Conservation (phyloP, 2,113 vertebrate genomes). For the Oncorhynchus mykiss region DNA sequence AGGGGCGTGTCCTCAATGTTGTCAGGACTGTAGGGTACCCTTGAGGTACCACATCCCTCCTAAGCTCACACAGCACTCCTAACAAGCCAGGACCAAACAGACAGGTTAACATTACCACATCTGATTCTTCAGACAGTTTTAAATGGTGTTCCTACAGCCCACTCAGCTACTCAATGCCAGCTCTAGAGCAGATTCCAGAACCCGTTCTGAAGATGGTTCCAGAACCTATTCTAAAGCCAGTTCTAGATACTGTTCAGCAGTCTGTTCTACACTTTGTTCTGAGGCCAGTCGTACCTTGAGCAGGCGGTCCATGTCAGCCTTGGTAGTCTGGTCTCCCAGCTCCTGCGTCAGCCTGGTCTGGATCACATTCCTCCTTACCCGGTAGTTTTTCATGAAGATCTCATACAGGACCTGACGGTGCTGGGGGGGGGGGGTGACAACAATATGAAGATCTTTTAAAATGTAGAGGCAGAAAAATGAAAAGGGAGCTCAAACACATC, state of each 20-base stretch:
- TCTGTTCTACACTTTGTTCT: background rate
- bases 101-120: background rate
- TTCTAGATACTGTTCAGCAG: too few relatives aligned
- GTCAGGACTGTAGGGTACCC: slow-evolving; percentile 94
- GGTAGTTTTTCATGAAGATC: slow-evolving; percentile 89
- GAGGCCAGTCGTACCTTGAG: slow-evolving; percentile 77
- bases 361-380: slow-evolving; percentile 83
- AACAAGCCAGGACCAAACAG: slow-evolving; percentile 16
- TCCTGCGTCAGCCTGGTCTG: slow-evolving; percentile 85
- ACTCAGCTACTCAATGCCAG: too few relatives aligned
- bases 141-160: too few relatives aligned
- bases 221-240: too few relatives aligned
- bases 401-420: slow-evolving; percentile 91
- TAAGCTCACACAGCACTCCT: slow-evolving; percentile 94
- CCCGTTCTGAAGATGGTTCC: too few relatives aligned
- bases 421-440: slow-evolving; percentile 58
- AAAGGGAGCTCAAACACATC: too few relatives aligned
- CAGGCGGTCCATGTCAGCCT: slow-evolving; percentile 89
- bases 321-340: slow-evolving; percentile 82
- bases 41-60: slow-evolving; percentile 98
- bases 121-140: too few relatives aligned
- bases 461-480: too few relatives aligned
- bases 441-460: background rate
- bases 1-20: slow-evolving; percentile 40
- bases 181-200: too few relatives aligned